Evolutionary conservation across 2,797 vertebrate genomes (phyloP), one percentile per base, ranked within the genome.

Genomic region (Gambelia wislizenii): DNA sequence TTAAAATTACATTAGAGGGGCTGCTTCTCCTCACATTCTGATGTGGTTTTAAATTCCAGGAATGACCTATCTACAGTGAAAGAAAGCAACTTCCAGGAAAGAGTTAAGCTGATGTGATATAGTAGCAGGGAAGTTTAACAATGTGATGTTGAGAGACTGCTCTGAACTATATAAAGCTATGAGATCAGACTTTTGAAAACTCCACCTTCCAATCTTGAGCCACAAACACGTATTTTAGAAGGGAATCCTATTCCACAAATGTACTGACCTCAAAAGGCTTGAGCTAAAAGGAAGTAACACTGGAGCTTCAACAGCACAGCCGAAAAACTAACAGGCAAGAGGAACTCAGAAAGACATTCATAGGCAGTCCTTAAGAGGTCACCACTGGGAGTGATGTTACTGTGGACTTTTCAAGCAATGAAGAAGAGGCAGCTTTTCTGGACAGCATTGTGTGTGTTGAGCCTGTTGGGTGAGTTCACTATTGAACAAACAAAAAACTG

Each of bases 71-170:
- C 86, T 27, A 3, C 4, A 0, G 1, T 83, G 85, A 44, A 59
- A 77, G 83, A 86, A 20, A 87, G 85, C 75, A 69, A 91, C 89
- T 91, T 91, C 90, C 94, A 94, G 93, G 95, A 96, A 96, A 93
- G 94, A 59, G 96, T 96, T 96, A 96, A 96, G 59, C 75, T 81
- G 54, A 0, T 85, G 83, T 1, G 0, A 89, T 85, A 91, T 91
- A 86, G 76, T 56, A 8, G 69, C 25, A 86, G 49, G 61, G 39
- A 81, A 81, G 49, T 87, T 84, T 85, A 85, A 85, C 95, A 95
- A 94, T 94, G 94, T 94, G 93, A 96, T 96, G 94, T 94, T 10
- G 95, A 94, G 95, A 94, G 92, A 75, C 86, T 92, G 93, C 93
- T 93, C 92, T 0, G 87, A 94, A 89, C 92, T 86, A 0, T 87